phyloP scores from a whole-genome alignment of 2,888 invertebrate genomes.

The Oeneis ivallda region DNA sequence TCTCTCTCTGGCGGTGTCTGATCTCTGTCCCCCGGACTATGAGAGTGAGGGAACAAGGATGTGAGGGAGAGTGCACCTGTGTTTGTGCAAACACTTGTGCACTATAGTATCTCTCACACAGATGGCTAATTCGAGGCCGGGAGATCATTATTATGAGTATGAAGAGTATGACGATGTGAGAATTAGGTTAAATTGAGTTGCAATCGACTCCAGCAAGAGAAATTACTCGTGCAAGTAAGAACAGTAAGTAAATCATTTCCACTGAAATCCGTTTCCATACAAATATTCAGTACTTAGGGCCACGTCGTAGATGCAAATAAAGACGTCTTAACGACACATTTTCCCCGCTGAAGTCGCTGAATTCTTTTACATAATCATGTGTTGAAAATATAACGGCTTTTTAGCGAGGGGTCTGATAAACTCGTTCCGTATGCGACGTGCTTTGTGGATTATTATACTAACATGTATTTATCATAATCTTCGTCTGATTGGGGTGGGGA shows the following conservation, averaged over 20 bases:
- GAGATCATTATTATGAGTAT: too few species aligned
- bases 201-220: background rate
- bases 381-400: slow-evolving; percentile 79
- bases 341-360: slow-evolving; percentile 66
- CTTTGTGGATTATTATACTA: slow-evolving; percentile 63
- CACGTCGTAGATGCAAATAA: slow-evolving; percentile 67
- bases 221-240: background rate
- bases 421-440: slow-evolving; percentile 60
- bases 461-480: slow-evolving; percentile 75
- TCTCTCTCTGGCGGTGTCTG: too few species aligned
- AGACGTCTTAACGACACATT: slow-evolving; percentile 73
- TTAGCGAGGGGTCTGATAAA: slow-evolving; percentile 68
- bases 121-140: too few species aligned
- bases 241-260: background rate
- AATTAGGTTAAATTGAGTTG: background rate
- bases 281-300: slow-evolving; percentile 36
- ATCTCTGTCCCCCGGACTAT: too few species aligned
- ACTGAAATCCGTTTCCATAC: slow-evolving; percentile 34
- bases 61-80: too few species aligned
- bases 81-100: too few species aligned
- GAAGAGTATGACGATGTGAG: too few species aligned
- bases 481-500: slow-evolving; percentile 38
- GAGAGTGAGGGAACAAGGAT: too few species aligned
- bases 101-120: too few species aligned
- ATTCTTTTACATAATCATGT: slow-evolving; percentile 81